Conservation (phyloP, 1,140 invertebrate genomes). For the Drosophila gunungcola region DNA sequence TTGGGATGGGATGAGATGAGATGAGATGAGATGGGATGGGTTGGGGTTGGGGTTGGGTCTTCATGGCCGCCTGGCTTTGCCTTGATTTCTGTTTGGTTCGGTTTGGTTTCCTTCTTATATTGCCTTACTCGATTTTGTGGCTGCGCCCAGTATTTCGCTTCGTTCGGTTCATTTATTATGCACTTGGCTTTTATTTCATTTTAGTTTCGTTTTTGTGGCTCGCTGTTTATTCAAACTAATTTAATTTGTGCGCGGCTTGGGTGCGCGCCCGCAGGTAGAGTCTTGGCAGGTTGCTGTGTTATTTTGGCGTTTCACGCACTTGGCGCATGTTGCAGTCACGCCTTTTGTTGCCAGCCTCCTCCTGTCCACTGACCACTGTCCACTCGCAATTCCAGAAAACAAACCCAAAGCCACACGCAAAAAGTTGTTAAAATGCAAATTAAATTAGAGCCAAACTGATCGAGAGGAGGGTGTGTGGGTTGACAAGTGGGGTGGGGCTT, state of each 20-base stretch:
- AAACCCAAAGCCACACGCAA: conserved; percentile 73
- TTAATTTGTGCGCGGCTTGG: conserved; percentile 76
- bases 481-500: conserved; percentile 40
- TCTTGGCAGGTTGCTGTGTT: conserved; percentile 77
- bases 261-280: conserved; percentile 70
- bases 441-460: conserved; percentile 79
- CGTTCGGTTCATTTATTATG: conserved; percentile 78
- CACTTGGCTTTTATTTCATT: conserved; percentile 58
- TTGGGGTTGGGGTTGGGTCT: conserved; percentile 36
- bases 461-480: conserved; percentile 48
- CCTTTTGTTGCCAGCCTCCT: conserved; percentile 72
- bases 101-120: conserved; percentile 24
- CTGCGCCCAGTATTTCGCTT: conserved; percentile 54
- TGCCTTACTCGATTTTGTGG: conserved; percentile 52
- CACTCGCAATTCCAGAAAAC: conserved; percentile 42
- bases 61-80: conserved; percentile 44
- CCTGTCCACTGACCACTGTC: conserved; percentile 16
- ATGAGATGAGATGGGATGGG: conserved; percentile 12
- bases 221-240: conserved; percentile 83
- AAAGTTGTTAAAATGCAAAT: conserved; percentile 84
- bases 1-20: conserved; percentile 32
- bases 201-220: conserved; percentile 57
- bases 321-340: conserved; percentile 81
- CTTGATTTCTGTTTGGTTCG: conserved; percentile 51
- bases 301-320: conserved; percentile 81